These are phyloP conservation scores for Rhopalosiphum maidis DNA, from an alignment of 1,140 invertebrate genomes.

Conservation along the genomic window DNA sequence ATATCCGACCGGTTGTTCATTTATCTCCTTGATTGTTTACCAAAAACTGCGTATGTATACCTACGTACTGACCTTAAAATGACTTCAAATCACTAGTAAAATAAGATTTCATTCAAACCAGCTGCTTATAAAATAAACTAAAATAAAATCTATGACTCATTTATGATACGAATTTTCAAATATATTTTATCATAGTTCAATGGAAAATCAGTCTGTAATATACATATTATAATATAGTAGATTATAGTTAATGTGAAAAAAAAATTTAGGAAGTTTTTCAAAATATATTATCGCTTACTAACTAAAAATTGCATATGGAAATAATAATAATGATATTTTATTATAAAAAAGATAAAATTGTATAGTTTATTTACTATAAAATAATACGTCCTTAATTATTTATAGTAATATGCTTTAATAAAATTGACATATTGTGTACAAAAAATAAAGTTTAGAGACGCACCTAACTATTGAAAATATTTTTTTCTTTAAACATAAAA, in stretches of 20 bases:
- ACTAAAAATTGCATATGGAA: neutral
- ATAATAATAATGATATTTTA: neutral
- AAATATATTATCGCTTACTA: neutral
- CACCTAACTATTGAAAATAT: neutral
- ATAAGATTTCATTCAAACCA: neutral
- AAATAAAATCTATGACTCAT: neutral
- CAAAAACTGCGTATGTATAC: neutral
- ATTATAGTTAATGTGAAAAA: neutral
- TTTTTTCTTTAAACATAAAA: neutral
- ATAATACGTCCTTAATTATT: neutral
- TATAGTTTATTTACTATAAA: neutral
- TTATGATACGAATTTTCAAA: neutral
- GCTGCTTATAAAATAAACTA: neutral
- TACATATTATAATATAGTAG: neutral
- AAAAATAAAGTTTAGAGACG: too few species aligned
- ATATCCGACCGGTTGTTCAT: conserved; percentile 14
- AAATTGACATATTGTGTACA: neutral
- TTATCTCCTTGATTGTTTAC: neutral
- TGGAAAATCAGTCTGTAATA: neutral
- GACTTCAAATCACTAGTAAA: conserved; percentile 19
- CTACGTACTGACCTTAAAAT: neutral
- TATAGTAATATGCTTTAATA: neutral
- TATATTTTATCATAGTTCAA: neutral
- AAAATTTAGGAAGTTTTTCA: neutral
- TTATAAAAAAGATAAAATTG: neutral